Base-by-base conservation (phyloP, 30 jellyfish, hydroid and myxozoan species). In the Aurelia aurita region DNA sequence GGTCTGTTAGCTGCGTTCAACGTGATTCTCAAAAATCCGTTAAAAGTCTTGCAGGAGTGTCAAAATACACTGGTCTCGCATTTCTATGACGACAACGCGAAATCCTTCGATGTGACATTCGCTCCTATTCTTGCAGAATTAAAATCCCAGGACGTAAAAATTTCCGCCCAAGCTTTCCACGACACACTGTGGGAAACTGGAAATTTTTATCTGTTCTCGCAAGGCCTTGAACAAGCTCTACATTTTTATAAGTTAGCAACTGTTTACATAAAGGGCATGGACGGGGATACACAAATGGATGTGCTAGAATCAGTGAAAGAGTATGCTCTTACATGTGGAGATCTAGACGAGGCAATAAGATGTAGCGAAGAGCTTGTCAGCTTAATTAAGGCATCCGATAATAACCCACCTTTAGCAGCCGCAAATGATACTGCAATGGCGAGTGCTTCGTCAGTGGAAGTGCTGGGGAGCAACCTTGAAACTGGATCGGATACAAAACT, bases 321-420 rank as follows among this genome's bases (percentile, higher is more conserved):
- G 32, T 58, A 20, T 58, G 70, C 70, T 20, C 25, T 20, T 20
- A 20, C 32, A 20, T 22, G 32, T 26, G 70, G 70, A 3, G 70
- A 58, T 11, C 70, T 58, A 20, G 70, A 58, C 1, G 28, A 26
- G 32, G 70, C 32, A 58, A 58, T 58, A 22, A 26, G 32, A 26
- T 58, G 70, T 58, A 26, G 70, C 11, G 70, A 58, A 58, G 70
- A 58, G 70, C 28, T 58, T 22, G 32, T 58, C n/a, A 26, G 13
- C 32, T 26, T 58, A 20, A 20, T 58, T 20, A 22, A 0, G 70
- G 14, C 70, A 20, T 22, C 28, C 70, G 15, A 58, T 9, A 3
- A 5, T 58, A 22, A 58, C 13, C 16, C 16, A 58, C 11, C 32
- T 22, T 58, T 20, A 39, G 16, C 16, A 0, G 51, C 9, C 2